Conservation (phyloP, 2,113 vertebrate genomes). For the Oxygymnocypris stewartii region DNA sequence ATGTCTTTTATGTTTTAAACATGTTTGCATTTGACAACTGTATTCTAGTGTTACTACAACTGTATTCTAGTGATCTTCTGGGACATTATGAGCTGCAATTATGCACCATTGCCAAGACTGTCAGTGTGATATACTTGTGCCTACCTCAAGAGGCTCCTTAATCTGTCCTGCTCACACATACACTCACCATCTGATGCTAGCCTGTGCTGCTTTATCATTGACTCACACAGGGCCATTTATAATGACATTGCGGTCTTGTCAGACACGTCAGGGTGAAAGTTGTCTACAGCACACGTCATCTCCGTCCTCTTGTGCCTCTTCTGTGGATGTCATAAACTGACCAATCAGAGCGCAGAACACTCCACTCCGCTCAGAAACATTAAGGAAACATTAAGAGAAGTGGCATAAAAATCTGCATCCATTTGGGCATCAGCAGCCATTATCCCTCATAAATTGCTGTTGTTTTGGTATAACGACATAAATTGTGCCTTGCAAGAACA, state of each 20-base stretch:
- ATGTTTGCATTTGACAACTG: conserved; percentile 55
- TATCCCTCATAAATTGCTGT: conserved; percentile 16
- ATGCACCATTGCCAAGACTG: conserved; percentile 45
- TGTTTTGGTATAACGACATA: conserved; percentile 8
- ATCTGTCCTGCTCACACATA: conserved; percentile 34
- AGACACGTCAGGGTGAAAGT: background rate
- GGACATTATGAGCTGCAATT: conserved; percentile 54
- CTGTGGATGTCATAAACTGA: conserved; percentile 14
- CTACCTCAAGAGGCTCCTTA: conserved; percentile 51
- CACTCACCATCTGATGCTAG: background rate
- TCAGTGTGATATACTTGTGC: conserved; percentile 45
- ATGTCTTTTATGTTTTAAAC: conserved; percentile 39
- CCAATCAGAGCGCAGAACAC: background rate
- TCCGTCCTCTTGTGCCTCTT: background rate
- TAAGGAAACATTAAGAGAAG: conserved; percentile 28
- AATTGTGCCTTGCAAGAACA: conserved; percentile 3
- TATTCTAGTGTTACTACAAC: conserved; percentile 47
- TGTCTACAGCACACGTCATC: background rate
- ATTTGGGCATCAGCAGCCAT: conserved; percentile 14
- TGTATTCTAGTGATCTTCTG: conserved; percentile 30
- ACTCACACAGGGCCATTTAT: background rate
- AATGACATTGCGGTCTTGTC: background rate
- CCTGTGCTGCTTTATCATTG: background rate
- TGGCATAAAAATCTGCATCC: conserved; percentile 32
- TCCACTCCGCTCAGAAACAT: background rate